A percentile compares a stretch with the other conserved stretches of the same genome.
Evolutionary conservation across 2,888 invertebrate genomes (phyloP).

Genomic region (Notodonta dromedarius): DNA sequence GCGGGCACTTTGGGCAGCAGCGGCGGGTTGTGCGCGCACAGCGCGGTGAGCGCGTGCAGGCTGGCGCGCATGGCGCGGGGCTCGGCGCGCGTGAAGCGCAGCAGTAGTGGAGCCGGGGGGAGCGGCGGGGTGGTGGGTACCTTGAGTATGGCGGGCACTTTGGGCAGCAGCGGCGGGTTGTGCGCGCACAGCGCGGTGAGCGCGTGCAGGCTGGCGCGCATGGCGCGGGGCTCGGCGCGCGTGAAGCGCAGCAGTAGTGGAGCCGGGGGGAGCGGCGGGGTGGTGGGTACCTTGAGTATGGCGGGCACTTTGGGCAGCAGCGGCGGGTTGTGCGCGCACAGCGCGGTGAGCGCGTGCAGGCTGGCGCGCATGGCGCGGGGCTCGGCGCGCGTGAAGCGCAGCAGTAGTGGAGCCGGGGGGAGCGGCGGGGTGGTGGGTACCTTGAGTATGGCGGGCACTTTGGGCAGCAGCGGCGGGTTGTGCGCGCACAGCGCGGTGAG

Average conservation of each 20-base stretch:
- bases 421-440: too few species aligned
- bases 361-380: constrained; percentile 95
- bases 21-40: constrained; percentile 91
- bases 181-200: constrained; percentile 96
- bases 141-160: constrained; percentile 95
- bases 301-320: constrained; percentile 95
- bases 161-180: constrained; percentile 92
- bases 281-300: constrained; percentile 90
- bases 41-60: constrained; percentile 97
- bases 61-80: constrained; percentile 95
- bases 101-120: constrained; percentile 90
- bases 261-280: too few species aligned
- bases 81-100: constrained; percentile 92
- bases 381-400: constrained; percentile 92
- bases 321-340: constrained; percentile 91
- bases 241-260: constrained; percentile 92
- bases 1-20: constrained; percentile 95
- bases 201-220: constrained; percentile 96
- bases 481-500: constrained; percentile 96
- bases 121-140: too few species aligned
- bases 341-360: constrained; percentile 97
- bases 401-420: constrained; percentile 90
- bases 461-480: constrained; percentile 92
- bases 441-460: constrained; percentile 95
- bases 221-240: constrained; percentile 91